Evolutionary conservation across 1,140 invertebrate species (phyloP).

Genomic region (Heliconius congener): DNA sequence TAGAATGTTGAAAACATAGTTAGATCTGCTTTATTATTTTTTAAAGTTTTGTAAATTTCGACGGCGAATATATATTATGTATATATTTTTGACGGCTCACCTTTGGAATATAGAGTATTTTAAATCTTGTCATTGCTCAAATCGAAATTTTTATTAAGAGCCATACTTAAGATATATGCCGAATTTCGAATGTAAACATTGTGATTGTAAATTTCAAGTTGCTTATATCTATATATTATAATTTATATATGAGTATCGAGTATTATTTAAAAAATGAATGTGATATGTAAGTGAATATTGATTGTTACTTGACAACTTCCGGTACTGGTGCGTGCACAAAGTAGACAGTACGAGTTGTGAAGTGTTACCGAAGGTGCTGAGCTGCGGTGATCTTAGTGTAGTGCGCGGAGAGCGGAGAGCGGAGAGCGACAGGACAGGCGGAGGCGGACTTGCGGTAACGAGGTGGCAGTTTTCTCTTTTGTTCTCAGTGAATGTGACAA

Average conservation of each 20-base stretch:
- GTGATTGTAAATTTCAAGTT: slow-evolving; percentile 72
- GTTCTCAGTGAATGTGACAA: slow-evolving; percentile 45
- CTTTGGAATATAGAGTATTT: slow-evolving; percentile 75
- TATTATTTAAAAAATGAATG: slow-evolving; percentile 73
- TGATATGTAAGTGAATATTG: slow-evolving; percentile 74
- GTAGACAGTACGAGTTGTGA: slow-evolving; percentile 53
- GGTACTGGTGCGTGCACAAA: slow-evolving; percentile 44
- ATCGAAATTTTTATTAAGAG: slow-evolving; percentile 76
- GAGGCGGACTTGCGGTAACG: slow-evolving; percentile 43
- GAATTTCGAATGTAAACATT: slow-evolving; percentile 72
- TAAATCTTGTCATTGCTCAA: slow-evolving; percentile 77
- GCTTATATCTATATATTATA: slow-evolving; percentile 65
- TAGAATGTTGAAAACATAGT: slow-evolving; percentile 76
- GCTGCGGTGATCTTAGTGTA: slow-evolving; percentile 50
- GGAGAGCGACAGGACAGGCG: slow-evolving; percentile 53
- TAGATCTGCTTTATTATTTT: slow-evolving; percentile 80
- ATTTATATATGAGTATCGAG: slow-evolving; percentile 60
- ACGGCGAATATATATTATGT: slow-evolving; percentile 55
- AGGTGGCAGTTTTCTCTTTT: slow-evolving; percentile 44
- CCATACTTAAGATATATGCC: slow-evolving; percentile 70
- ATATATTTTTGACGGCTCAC: slow-evolving; percentile 79
- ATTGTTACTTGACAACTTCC: slow-evolving; percentile 65
- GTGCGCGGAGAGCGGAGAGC: slow-evolving; percentile 48
- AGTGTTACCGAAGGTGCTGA: slow-evolving; percentile 69
- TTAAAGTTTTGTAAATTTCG: slow-evolving; percentile 71